Percentiles rank a stretch among this genome's conserved stretches.
These are phyloP conservation scores for Druceiella hillmani DNA, from an alignment of 2,888 invertebrate genomes.

Conservation along the genomic window DNA sequence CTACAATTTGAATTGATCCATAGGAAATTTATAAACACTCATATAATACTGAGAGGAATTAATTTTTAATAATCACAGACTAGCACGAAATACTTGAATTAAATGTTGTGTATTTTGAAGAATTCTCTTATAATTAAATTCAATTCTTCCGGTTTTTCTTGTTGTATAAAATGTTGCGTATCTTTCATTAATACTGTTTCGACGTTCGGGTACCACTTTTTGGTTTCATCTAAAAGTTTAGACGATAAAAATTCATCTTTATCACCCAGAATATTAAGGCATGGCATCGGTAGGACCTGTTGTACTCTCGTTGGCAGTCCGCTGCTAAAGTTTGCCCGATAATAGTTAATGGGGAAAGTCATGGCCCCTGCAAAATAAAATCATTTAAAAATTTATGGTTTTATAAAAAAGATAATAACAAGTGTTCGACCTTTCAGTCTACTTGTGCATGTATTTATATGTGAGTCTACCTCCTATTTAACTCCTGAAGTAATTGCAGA, in stretches of 20 bases:
- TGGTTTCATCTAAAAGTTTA: constrained; percentile 32
- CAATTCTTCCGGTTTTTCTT: constrained; percentile 48
- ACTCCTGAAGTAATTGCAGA: too few relatives aligned
- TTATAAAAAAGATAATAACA: constrained; percentile 2
- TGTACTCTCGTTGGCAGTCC: constrained; percentile 29
- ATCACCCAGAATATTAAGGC: constrained; percentile 41
- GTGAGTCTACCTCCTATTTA: too few relatives aligned
- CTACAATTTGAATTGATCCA: too few relatives aligned
- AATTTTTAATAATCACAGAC: too few relatives aligned
- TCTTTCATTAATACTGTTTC: constrained; percentile 40
- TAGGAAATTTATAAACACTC: too few relatives aligned
- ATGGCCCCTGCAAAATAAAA: constrained; percentile 41
- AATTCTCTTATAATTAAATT: constrained; percentile 49
- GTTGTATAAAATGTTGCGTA: constrained; percentile 51
- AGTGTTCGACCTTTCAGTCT: constrained; percentile 8
- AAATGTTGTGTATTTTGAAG: constrained; percentile 34
- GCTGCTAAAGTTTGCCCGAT: constrained; percentile 42
- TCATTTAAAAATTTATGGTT: not conserved
- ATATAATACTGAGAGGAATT: too few relatives aligned
- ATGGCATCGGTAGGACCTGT: constrained; percentile 35
- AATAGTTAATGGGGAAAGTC: constrained; percentile 53
- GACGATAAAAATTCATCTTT: constrained; percentile 38
- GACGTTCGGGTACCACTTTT: constrained; percentile 37
- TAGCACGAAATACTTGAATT: too few relatives aligned
- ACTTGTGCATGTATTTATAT: not conserved